Conservation (phyloP, 2,888 invertebrate genomes). For the Tillus elongatus region DNA sequence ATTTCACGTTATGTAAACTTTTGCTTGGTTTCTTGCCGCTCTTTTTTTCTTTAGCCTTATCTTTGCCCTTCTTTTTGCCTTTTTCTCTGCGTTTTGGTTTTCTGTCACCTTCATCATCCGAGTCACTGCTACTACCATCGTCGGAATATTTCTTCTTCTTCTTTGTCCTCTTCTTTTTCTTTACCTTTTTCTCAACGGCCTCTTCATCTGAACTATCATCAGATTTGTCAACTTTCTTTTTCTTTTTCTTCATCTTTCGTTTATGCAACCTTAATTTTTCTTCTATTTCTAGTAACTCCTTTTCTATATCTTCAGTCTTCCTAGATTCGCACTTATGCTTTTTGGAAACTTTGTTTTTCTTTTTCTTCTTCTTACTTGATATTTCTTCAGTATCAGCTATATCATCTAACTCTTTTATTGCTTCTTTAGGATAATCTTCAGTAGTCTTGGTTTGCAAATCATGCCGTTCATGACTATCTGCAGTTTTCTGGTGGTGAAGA, state of each 20-base stretch:
- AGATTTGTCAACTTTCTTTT: slow-evolving; percentile 10
- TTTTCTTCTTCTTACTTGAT: background rate
- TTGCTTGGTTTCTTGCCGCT: slow-evolving; percentile 6
- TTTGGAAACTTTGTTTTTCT: background rate
- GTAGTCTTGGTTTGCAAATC: background rate
- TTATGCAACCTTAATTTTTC: slow-evolving; percentile 7
- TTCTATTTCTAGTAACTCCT: slow-evolving; percentile 6
- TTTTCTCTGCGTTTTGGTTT: too few relatives aligned
- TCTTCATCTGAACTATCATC: slow-evolving; percentile 4
- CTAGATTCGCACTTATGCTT: slow-evolving; percentile 3
- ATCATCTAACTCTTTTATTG: too few relatives aligned
- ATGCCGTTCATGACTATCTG: too few relatives aligned
- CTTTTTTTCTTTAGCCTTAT: slow-evolving; percentile 10
- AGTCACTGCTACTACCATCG: background rate
- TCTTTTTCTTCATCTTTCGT: slow-evolving; percentile 7
- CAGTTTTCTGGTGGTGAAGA: too few relatives aligned
- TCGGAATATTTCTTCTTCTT: slow-evolving; percentile 6
- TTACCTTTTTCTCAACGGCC: slow-evolving; percentile 9
- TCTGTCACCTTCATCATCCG: too few relatives aligned
- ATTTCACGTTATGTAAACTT: too few relatives aligned
- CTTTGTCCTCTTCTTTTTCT: slow-evolving; percentile 12
- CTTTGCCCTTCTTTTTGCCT: slow-evolving; percentile 8
- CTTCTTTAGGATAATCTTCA: too few relatives aligned
- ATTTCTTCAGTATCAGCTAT: background rate
- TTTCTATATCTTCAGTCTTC: slow-evolving; percentile 7